Conservation (phyloP, 2,888 invertebrate species). For the Sceliomorpha sp. region DNA sequence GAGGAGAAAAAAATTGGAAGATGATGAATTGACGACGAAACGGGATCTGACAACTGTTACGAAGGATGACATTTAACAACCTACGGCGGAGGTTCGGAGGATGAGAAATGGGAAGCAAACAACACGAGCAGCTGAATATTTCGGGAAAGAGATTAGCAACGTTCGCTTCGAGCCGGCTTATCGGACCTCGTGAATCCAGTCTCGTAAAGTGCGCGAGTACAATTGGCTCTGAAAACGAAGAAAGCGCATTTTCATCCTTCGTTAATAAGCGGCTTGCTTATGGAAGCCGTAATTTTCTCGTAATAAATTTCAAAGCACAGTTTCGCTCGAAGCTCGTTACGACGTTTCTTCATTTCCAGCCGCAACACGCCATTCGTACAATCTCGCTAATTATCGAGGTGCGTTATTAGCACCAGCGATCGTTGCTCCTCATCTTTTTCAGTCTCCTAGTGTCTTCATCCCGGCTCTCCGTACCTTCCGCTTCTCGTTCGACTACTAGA, state of each 20-base stretch:
- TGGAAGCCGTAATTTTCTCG: constrained; percentile 10
- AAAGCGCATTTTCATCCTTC: constrained; percentile 3
- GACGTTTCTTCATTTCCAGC: constrained; percentile 3
- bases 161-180: neutral
- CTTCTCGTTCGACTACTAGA: too few relatives aligned
- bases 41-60: neutral
- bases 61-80: neutral
- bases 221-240: neutral
- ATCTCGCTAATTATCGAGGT: constrained; percentile 11
- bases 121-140: constrained; percentile 12
- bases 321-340: constrained; percentile 10
- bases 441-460: too few relatives aligned
- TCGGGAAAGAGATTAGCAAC: too few relatives aligned
- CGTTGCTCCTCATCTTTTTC: neutral
- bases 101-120: constrained; percentile 24
- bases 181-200: neutral
- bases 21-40: constrained; percentile 4
- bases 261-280: constrained; percentile 8
- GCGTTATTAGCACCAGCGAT: constrained; percentile 10
- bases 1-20: neutral
- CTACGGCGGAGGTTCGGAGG: neutral
- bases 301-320: constrained; percentile 6
- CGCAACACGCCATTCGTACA: constrained; percentile 13
- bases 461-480: neutral
- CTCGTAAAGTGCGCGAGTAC: neutral